Base-by-base conservation (phyloP, 2,797 vertebrate species). In the Nannoperca australis region DNA sequence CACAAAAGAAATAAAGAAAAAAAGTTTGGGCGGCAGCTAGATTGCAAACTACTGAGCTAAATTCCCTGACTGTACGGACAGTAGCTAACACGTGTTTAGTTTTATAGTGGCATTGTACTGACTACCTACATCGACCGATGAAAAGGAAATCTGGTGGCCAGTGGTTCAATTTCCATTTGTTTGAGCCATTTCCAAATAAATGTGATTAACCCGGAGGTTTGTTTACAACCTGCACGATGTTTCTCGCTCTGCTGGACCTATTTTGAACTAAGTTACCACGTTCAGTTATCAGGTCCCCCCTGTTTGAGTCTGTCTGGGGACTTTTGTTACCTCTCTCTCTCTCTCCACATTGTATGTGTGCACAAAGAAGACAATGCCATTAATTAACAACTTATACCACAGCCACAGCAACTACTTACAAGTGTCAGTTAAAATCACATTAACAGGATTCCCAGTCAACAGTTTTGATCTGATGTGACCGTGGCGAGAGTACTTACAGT, bases 371-470 rank as follows among this genome's bases (percentile, higher is more conserved):
- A 54, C 20, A 18, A 32, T 56, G 30, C 30, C 17, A 66, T 51
- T 17, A 38, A 62, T 47, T 22, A 64, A 56, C 30, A 64, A 56
- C 30, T 49, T 30, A 15, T 8, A 15, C 30, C 3, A n/a, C 7
- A 2, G 2, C 32, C 10, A n/a, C 20, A 50, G 27, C n/a, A 38
- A 71, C 66, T 66, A 61, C 42, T 27, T 68, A 9, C 55, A 62
- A 40, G 45, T 74, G 54, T 54, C 60, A 53, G 55, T 65, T 55
- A 53, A 60, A 73, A 78, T 11, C 1, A 0, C 55, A 61, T 59
- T 47, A 54, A 30, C 14, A 15, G 56, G 7, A 18, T 50, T 56
- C 42, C 34, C 45, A 51, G 38, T 34, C 17, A 34, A 38, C 15
- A 64, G 60, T 51, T 53, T 17, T 58, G 30, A 24, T 58, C 30